Evolutionary conservation across 2,113 vertebrate genomes (phyloP).

Genomic region (Aphyosemion australe): DNA sequence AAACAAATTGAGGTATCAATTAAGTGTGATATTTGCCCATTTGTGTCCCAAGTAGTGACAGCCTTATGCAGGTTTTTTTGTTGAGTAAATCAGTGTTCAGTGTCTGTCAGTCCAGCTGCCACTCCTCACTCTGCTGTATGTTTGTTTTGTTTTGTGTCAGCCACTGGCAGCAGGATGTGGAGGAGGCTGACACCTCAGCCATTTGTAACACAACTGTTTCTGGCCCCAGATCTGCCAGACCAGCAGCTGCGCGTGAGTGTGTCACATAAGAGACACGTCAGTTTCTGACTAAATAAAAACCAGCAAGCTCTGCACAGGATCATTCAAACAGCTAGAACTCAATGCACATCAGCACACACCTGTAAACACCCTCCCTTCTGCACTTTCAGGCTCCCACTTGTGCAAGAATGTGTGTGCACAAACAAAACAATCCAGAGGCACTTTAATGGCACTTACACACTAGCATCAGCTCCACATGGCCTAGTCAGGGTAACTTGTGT

Average conservation of each 20-base stretch:
- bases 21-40: too few relatives aligned
- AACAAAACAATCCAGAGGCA: too few relatives aligned
- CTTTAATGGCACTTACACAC: too few relatives aligned
- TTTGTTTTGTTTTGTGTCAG: slow-evolving; percentile 64
- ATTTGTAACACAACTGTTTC: slow-evolving; percentile 70
- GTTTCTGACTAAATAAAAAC: not conserved
- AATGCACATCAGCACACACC: not conserved
- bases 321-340: not conserved
- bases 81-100: slow-evolving; percentile 25
- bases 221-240: slow-evolving; percentile 40
- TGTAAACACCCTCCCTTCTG: not conserved
- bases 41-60: too few relatives aligned
- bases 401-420: too few relatives aligned
- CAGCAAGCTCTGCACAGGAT: not conserved
- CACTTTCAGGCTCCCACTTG: too few relatives aligned
- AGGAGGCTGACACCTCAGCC: slow-evolving; percentile 77
- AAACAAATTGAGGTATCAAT: too few relatives aligned
- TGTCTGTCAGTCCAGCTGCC: slow-evolving; percentile 40
- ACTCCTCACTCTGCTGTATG: slow-evolving; percentile 30
- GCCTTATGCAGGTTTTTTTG: too few relatives aligned
- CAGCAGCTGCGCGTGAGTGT: slow-evolving; percentile 76
- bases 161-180: slow-evolving; percentile 89
- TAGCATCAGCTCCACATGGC: too few relatives aligned
- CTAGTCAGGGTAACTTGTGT: too few relatives aligned
- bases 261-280: slow-evolving; percentile 10